Evolutionary conservation across 2,888 invertebrate genomes (phyloP), one percentile per base, ranked within the genome.

Genomic region (Halocaridina rubra): DNA sequence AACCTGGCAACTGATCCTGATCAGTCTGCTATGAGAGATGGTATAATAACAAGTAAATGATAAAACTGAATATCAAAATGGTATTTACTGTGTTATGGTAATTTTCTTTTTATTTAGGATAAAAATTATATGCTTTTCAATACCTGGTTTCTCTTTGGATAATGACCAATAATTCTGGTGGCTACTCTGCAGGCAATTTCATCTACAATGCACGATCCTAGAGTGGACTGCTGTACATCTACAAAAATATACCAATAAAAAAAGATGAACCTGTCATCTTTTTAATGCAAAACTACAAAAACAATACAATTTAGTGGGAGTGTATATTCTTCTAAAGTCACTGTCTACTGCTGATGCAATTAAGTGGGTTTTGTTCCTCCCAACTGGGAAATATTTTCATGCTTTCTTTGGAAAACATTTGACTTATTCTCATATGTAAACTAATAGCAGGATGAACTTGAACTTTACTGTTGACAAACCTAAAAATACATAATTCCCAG

Each of bases 401-500:
- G n/a, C 30, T 16, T 4, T n/a, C 30, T 33, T n/a, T 3, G 7
- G 4, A 72, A 10, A 72, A 10, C 7, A 27, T 10, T 69, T 8
- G 24, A 69, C 24, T 24, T 13, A 67, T 27, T 22, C 27, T 8
- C 7, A 19, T 13, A 10, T 8, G 29, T 2, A 24, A 10, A 10
- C 19, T 46, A 32, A 7, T 24, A 13, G n/a, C n/a, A n/a, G n/a
- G n/a, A n/a, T n/a, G n/a, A n/a, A n/a, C 0, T 10, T 29, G 10
- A 39, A 10, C 19, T 10, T n/a, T 2, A 16, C 19, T 33, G 5
- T 2, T 24, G 10, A 46, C 79, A 75, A 7, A 84, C 91, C 86
- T 86, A 90, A 90, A 84, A 91, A 91, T 59, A 90, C 88, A 81
- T 91, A 91, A 86, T 90, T 91, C 10, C 91, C 91, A 4, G 91